Evolutionary conservation across 2,888 invertebrate species (phyloP).

Genomic region (Microplitis deprimator): DNA sequence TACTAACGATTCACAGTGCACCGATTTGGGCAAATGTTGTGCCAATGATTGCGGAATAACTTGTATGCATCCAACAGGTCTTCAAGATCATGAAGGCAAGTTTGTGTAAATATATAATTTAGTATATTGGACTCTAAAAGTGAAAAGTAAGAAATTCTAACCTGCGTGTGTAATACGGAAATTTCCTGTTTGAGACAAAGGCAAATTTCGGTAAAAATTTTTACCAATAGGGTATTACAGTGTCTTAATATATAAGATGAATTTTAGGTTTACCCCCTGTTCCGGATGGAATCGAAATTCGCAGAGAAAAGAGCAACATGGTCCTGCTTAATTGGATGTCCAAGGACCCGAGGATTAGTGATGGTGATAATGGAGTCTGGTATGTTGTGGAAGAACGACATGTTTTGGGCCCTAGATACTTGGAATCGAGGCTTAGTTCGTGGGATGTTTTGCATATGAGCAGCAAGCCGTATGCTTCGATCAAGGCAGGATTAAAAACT

Average conservation of each 20-base stretch:
- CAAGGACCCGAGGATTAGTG: background rate
- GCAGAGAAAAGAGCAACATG: slow-evolving; percentile 57
- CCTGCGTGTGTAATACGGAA: background rate
- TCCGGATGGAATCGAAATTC: slow-evolving; percentile 57
- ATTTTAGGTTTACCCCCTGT: slow-evolving; percentile 56
- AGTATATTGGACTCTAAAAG: background rate
- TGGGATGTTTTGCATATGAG: slow-evolving; percentile 75
- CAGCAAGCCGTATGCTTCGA: slow-evolving; percentile 73
- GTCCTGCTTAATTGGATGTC: slow-evolving; percentile 55
- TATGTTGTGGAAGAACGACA: slow-evolving; percentile 81
- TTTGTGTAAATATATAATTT: background rate
- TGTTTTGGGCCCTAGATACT: slow-evolving; percentile 79
- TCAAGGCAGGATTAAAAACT: slow-evolving; percentile 76
- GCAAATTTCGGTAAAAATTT: background rate
- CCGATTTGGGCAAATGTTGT: slow-evolving; percentile 81
- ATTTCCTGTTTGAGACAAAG: too few species aligned
- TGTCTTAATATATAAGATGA: background rate
- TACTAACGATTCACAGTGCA: slow-evolving; percentile 79
- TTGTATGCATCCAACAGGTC: slow-evolving; percentile 78
- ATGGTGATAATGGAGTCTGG: slow-evolving; percentile 63
- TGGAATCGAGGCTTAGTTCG: slow-evolving; percentile 77
- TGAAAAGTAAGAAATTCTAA: too few species aligned
- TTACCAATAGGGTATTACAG: background rate
- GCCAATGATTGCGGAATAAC: slow-evolving; percentile 79
- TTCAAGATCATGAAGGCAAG: slow-evolving; percentile 76